Evolutionary conservation across 2,113 vertebrate genomes (phyloP).

Genomic region (Gracilinanus agilis): DNA sequence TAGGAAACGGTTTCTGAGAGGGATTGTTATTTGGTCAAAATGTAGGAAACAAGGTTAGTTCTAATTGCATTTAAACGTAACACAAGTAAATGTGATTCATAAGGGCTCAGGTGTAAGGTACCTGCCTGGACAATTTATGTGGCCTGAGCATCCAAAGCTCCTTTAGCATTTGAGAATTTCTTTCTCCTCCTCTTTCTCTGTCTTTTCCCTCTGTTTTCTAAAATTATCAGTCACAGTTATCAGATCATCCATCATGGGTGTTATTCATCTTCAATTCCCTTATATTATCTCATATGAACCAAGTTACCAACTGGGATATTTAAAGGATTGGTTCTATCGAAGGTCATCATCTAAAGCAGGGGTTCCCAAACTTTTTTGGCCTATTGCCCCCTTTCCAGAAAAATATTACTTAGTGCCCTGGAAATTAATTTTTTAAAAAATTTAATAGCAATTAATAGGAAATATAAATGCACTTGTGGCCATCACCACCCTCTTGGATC

Average conservation of each 20-base stretch:
- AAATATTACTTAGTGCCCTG: too few relatives aligned
- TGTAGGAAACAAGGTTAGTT: conserved; percentile 64
- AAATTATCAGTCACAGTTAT: conserved; percentile 74
- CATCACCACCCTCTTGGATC: too few relatives aligned
- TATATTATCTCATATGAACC: conserved; percentile 62
- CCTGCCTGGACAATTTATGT: conserved; percentile 65
- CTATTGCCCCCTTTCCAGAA: too few relatives aligned
- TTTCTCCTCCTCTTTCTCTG: conserved; percentile 59
- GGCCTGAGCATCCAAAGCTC: conserved; percentile 54
- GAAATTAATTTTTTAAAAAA: too few relatives aligned
- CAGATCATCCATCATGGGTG: conserved; percentile 74
- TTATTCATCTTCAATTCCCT: conserved; percentile 73
- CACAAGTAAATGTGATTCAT: conserved; percentile 60
- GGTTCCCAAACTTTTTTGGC: too few relatives aligned
- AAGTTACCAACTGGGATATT: conserved; percentile 79
- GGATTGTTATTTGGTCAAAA: conserved; percentile 62
- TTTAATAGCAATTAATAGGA: too few relatives aligned
- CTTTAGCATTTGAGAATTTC: conserved; percentile 62
- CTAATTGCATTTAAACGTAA: conserved; percentile 66
- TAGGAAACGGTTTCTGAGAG: conserved; percentile 65
- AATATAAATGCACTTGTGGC: too few relatives aligned
- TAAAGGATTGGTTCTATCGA: conserved; percentile 80
- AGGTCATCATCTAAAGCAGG: conserved; percentile 75
- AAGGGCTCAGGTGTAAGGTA: conserved; percentile 62
- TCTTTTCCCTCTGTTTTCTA: conserved; percentile 73